phyloP scores from a whole-genome alignment of 2,797 vertebrate species.

The Enteromius treurensis region DNA sequence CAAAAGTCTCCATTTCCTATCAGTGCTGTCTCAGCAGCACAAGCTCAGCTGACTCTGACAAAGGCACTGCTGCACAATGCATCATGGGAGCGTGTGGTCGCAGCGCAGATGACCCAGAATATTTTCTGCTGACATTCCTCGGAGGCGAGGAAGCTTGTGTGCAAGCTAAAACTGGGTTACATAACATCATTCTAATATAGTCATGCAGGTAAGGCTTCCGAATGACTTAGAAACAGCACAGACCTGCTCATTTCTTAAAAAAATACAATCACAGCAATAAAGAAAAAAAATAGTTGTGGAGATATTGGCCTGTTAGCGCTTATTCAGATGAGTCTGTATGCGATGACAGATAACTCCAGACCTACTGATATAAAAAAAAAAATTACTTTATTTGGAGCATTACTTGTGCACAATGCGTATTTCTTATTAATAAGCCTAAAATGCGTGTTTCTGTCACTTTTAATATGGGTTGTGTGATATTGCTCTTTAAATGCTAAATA shows the following conservation, averaged over 20 bases:
- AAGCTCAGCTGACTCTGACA: conserved; percentile 49
- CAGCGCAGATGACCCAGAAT: conserved; percentile 54
- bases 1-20: background rate
- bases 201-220: conserved; percentile 30
- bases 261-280: conserved; percentile 8
- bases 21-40: background rate
- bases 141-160: conserved; percentile 38
- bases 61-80: conserved; percentile 39
- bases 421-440: too few species aligned
- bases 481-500: too few species aligned
- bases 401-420: too few species aligned
- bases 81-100: conserved; percentile 36
- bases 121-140: conserved; percentile 55
- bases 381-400: too few species aligned
- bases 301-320: too few species aligned
- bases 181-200: conserved; percentile 40
- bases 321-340: background rate
- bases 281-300: too few species aligned
- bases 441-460: too few species aligned
- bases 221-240: conserved; percentile 1
- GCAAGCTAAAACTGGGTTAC: conserved; percentile 44
- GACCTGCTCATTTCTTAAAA: conserved; percentile 16
- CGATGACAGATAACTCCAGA: background rate
- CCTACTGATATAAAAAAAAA: too few species aligned
- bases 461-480: too few species aligned